These are phyloP conservation scores for Acronicta aceris DNA, from an alignment of 2,888 invertebrate genomes.

Conservation along the genomic window DNA sequence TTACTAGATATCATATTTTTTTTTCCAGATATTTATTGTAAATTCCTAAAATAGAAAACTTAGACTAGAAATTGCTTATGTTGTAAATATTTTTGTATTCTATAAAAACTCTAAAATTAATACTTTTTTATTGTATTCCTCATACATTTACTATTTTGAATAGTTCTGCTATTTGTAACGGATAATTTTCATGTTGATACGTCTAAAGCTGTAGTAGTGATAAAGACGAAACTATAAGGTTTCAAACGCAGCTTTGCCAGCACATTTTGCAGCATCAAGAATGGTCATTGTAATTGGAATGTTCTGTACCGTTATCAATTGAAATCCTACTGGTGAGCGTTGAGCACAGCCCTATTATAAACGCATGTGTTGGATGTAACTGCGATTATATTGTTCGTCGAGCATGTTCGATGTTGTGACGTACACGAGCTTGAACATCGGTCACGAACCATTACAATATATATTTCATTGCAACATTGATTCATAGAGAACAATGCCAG, in stretches of 20 bases:
- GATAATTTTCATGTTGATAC: constrained; percentile 13
- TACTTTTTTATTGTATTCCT: constrained; percentile 24
- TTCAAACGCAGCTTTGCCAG: constrained; percentile 33
- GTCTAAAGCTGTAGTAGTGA: neutral
- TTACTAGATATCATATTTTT: constrained; percentile 19
- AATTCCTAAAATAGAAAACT: constrained; percentile 14
- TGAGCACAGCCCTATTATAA: too few relatives aligned
- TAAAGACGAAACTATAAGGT: constrained; percentile 14
- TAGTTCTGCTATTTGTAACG: constrained; percentile 38
- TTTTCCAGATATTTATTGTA: constrained; percentile 18
- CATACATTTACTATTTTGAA: constrained; percentile 35
- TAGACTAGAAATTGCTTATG: constrained; percentile 43
- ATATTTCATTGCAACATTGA: constrained; percentile 26
- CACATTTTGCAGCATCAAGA: constrained; percentile 22
- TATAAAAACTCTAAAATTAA: constrained; percentile 3
- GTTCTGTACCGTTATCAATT: too few relatives aligned
- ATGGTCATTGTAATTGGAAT: too few relatives aligned
- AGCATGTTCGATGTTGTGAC: constrained; percentile 57
- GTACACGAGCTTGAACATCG: constrained; percentile 41
- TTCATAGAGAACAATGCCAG: constrained; percentile 34
- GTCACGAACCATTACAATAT: constrained; percentile 37
- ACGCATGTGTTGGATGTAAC: constrained; percentile 46
- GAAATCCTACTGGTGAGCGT: too few relatives aligned
- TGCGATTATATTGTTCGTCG: constrained; percentile 27
- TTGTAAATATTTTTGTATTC: constrained; percentile 34